These are phyloP conservation scores for Sinonovacula constricta DNA, from an alignment of 1,140 invertebrate species.

Conservation along the genomic window DNA sequence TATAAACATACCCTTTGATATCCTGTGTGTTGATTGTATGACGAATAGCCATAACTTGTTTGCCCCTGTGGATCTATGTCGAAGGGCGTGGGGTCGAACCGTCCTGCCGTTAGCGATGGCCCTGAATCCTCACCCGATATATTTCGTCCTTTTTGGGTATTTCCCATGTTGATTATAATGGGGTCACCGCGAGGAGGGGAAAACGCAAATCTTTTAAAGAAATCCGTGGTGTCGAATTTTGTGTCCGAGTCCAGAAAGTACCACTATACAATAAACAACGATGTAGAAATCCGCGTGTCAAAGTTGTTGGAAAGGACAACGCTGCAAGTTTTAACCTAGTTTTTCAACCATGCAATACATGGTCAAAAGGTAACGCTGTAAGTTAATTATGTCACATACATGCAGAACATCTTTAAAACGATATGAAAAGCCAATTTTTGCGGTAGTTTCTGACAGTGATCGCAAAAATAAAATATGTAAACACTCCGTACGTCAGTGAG, in stretches of 20 bases:
- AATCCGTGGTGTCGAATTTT: constrained; percentile 42
- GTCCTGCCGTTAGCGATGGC: constrained; percentile 66
- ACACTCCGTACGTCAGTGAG: constrained; percentile 39
- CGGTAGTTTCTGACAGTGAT: background rate
- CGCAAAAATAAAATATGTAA: constrained; percentile 19
- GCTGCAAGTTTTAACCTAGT: background rate
- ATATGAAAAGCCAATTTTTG: background rate
- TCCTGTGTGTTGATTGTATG: background rate
- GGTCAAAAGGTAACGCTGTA: background rate
- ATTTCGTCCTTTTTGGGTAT: constrained; percentile 67
- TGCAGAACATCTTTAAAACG: constrained; percentile 17
- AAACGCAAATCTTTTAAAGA: constrained; percentile 52
- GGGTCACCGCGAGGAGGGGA: constrained; percentile 44
- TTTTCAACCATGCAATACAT: background rate
- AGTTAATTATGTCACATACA: constrained; percentile 25
- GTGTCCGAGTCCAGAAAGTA: background rate
- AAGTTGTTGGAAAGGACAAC: background rate
- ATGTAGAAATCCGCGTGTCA: background rate
- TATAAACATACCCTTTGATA: constrained; percentile 49
- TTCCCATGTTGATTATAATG: constrained; percentile 64
- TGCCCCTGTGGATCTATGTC: constrained; percentile 19
- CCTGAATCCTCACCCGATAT: constrained; percentile 71
- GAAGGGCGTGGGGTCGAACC: constrained; percentile 32
- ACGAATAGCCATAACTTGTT: constrained; percentile 9
- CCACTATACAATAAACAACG: background rate